Evolutionary conservation across 2,797 vertebrate species (phyloP).

Genomic region (Prunella strophiata): DNA sequence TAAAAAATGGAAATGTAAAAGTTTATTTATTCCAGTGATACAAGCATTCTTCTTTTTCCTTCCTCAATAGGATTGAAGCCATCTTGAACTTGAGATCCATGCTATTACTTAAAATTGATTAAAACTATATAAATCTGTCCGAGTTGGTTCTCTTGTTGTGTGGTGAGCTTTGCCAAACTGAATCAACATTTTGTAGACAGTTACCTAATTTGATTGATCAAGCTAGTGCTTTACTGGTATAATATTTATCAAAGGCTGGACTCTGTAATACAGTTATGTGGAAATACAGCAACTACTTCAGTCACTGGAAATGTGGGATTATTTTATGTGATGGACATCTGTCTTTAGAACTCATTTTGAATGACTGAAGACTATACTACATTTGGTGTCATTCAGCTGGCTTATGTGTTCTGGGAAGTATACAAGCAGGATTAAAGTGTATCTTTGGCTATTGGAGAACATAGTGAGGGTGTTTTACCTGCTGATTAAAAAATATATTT

Average conservation of each 20-base stretch:
- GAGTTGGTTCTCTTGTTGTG: background rate
- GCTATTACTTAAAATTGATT: background rate
- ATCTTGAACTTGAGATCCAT: background rate
- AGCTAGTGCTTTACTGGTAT: background rate
- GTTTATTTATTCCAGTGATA: background rate
- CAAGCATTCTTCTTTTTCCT: background rate
- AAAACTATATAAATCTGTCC: background rate
- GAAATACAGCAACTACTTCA: background rate
- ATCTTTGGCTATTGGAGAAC: background rate
- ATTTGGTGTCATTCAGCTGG: background rate
- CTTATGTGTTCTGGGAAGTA: background rate
- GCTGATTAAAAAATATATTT: background rate
- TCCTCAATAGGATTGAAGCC: background rate
- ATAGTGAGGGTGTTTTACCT: background rate
- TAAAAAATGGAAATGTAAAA: background rate
- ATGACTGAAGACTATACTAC: background rate
- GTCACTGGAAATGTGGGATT: background rate
- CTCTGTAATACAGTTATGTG: background rate
- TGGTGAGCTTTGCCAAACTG: background rate
- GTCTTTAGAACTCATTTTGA: background rate
- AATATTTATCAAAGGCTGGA: background rate
- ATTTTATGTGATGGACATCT: background rate
- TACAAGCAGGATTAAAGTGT: background rate
- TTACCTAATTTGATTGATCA: background rate
- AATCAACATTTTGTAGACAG: background rate